Conservation (phyloP, 2,113 vertebrate species). For the Nipponia nippon region DNA sequence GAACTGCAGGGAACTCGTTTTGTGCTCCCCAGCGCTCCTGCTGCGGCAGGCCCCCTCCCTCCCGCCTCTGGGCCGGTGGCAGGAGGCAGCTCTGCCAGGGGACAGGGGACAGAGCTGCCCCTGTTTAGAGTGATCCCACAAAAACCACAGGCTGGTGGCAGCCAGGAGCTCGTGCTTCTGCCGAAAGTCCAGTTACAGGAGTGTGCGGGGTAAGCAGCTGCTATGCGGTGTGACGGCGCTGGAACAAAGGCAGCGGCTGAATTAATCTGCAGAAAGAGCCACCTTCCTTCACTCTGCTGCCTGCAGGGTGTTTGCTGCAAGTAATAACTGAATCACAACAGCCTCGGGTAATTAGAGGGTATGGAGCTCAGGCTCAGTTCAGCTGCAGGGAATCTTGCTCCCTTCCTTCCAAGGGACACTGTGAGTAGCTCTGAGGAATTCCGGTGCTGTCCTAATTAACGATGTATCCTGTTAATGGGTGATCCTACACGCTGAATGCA, state of each 20-base stretch:
- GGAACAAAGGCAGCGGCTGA: neutral
- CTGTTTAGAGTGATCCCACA: neutral
- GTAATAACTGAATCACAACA: neutral
- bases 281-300: neutral
- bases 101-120: neutral
- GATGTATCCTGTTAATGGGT: neutral
- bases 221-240: rapidly evolving
- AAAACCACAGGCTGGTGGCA: neutral
- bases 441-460: neutral
- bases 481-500: neutral
- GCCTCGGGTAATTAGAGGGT: neutral
- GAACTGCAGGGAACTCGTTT: neutral
- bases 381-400: neutral
- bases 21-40: neutral
- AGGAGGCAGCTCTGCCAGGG: neutral
- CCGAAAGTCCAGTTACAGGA: neutral
- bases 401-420: neutral
- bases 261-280: neutral
- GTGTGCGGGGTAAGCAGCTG: neutral
- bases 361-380: neutral
- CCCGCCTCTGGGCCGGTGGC: neutral
- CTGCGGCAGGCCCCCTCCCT: neutral
- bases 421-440: neutral
- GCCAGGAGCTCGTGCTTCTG: neutral
- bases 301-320: neutral